These are phyloP conservation scores for Dolichallabes microphthalmus DNA, from an alignment of 2,113 vertebrate species.

Conservation along the genomic window DNA sequence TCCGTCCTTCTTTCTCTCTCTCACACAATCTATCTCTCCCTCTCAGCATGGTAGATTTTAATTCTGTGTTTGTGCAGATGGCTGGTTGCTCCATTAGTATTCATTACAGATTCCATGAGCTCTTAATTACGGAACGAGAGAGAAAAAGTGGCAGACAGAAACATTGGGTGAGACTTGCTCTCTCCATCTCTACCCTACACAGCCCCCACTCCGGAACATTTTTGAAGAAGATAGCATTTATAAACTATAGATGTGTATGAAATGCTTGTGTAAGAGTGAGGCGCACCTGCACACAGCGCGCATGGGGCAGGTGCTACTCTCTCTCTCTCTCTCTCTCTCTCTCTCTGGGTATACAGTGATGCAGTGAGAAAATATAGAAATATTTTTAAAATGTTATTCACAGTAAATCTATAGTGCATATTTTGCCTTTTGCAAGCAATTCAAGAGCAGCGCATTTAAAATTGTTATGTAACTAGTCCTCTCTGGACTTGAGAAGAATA, in stretches of 20 bases:
- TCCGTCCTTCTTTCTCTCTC: slow-evolving; percentile 21
- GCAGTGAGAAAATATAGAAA: not conserved
- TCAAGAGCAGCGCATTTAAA: not conserved
- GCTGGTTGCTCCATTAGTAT: slow-evolving; percentile 81
- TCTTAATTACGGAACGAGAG: slow-evolving; percentile 86
- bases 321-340: not conserved
- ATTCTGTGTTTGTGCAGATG: slow-evolving; percentile 90
- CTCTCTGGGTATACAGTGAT: not conserved
- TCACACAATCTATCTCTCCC: slow-evolving; percentile 78
- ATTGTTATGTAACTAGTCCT: not conserved
- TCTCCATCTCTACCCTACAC: slow-evolving; percentile 5
- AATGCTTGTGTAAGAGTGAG: not conserved
- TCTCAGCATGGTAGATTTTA: slow-evolving; percentile 90
- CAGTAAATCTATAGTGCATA: not conserved
- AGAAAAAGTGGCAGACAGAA: slow-evolving; percentile 73
- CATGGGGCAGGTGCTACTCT: not conserved
- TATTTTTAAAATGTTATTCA: not conserved
- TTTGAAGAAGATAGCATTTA: slow-evolving; percentile 19
- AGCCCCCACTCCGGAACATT: not conserved
- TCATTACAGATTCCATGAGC: slow-evolving; percentile 89
- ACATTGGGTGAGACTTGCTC: slow-evolving; percentile 72
- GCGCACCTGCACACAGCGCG: not conserved
- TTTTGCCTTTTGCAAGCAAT: not conserved
- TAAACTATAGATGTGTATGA: slow-evolving; percentile 9
- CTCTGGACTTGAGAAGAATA: not conserved